Evolutionary conservation across 2,888 invertebrate species (phyloP), one percentile per base, ranked within the genome.

Genomic region (Drosophila meridionalis): DNA sequence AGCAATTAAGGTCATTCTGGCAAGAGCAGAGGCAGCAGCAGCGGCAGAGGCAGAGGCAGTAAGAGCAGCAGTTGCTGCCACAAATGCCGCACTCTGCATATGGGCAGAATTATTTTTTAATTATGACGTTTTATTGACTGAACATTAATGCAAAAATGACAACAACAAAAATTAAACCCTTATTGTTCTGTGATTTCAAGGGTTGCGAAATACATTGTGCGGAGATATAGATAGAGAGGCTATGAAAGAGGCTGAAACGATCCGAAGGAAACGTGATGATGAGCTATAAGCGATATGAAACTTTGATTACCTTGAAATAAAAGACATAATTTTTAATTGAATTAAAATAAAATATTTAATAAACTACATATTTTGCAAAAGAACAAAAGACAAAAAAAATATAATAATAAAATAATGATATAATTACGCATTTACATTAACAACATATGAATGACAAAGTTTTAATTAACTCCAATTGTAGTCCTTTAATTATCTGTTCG

Each of bases 101-200:
- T 74, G 78, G 48, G 58, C 68, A 65, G 57, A 87, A 87, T 84
- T 80, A 76, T 85, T 87, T 87, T 86, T 86, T 86, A 86, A 86
- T 85, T 89, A 85, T 85, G 85, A 87, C 89, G 82, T 89, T 87
- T 85, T 89, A 85, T 85, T 89, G 85, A 85, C 80, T 89, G 87
- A 82, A 57, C 80, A 89, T 87, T 83, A 84, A 87, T 81, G 74
- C 71, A 52, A 20, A 12, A 20, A 20, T 12, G 73, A 60, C 73
- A 82, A 82, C 67, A 72, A 76, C 78, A 84, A 56, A 14, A 40
- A 55, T n/a, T 3, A 55, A 63, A 36, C 30, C 52, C 66, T 59
- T 45, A 70, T 79, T 64, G 69, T 66, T 62, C 53, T 40, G 34
- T 55, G 47, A 28, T 65, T 67, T 71, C 67, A 75, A 63, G 60